Percentiles rank a stretch among this genome's conserved stretches.
These are phyloP conservation scores for Euthynnus affinis DNA, from an alignment of 2,797 vertebrate genomes.

Conservation along the genomic window DNA sequence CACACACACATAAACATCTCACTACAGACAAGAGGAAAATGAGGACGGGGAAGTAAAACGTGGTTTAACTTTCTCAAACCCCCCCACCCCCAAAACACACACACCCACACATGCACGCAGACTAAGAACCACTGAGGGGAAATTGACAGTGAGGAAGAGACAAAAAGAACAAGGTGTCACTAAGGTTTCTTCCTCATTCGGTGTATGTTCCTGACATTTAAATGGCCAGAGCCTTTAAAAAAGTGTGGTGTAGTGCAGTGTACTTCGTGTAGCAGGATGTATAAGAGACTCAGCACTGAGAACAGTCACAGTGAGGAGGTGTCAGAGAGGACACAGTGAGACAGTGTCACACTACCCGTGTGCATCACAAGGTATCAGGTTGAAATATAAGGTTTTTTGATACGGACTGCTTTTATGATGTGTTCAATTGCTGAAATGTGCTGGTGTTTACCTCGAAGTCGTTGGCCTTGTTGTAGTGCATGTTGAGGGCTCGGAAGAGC, in stretches of 20 bases:
- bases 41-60: slow-evolving; percentile 72
- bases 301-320: slow-evolving; percentile 26
- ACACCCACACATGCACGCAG: slow-evolving; percentile 21
- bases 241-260: neutral
- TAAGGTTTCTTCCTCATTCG: slow-evolving; percentile 68
- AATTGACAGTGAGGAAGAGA: slow-evolving; percentile 63
- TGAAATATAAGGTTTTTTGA: slow-evolving; percentile 37
- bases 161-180: slow-evolving; percentile 15
- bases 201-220: neutral
- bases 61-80: slow-evolving; percentile 42
- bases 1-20: slow-evolving; percentile 40
- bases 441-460: slow-evolving; percentile 95
- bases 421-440: neutral
- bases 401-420: neutral
- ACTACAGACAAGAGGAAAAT: slow-evolving; percentile 56
- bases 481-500: slow-evolving; percentile 98
- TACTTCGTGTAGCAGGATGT: slow-evolving; percentile 33
- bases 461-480: slow-evolving; percentile 99
- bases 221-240: neutral
- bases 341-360: slow-evolving; percentile 57
- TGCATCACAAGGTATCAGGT: slow-evolving; percentile 56
- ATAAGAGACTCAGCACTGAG: slow-evolving; percentile 41
- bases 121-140: slow-evolving; percentile 53
- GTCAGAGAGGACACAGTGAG: slow-evolving; percentile 59
- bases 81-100: slow-evolving; percentile 2